Percentiles rank a stretch among this genome's conserved stretches.
phyloP scores from a whole-genome alignment of 2,797 vertebrate species.

The Nannoperca obscura region DNA sequence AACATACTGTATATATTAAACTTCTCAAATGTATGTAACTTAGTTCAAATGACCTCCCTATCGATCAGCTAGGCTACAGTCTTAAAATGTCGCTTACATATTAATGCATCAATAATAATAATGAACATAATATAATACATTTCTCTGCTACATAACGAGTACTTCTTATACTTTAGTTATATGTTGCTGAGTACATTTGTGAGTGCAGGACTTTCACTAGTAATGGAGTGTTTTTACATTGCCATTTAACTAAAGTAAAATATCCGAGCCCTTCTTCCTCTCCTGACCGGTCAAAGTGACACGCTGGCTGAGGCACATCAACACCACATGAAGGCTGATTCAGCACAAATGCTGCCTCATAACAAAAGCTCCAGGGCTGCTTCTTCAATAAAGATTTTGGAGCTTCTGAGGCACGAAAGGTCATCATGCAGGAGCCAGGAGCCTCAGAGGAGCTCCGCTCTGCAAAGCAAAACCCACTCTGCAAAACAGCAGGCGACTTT shows the following conservation, averaged over 20 bases:
- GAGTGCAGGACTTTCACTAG: neutral
- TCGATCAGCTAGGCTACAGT: too few relatives aligned
- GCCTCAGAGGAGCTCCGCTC: neutral
- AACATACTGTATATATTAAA: neutral
- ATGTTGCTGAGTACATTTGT: neutral
- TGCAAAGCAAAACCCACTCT: conserved; percentile 3
- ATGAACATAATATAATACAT: neutral
- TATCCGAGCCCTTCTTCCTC: neutral
- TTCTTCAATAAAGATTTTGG: conserved; percentile 29
- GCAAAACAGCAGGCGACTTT: conserved; percentile 14
- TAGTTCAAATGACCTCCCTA: neutral
- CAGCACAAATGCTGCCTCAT: conserved; percentile 28
- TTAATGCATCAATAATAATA: neutral
- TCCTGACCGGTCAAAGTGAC: conserved; percentile 53
- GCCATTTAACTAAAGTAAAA: neutral
- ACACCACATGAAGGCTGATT: conserved; percentile 45
- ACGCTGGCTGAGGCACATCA: conserved; percentile 39
- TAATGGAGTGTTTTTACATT: neutral
- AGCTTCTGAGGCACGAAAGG: conserved; percentile 24
- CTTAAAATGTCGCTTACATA: too few relatives aligned
- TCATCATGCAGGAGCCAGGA: conserved; percentile 5
- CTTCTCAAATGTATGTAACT: neutral
- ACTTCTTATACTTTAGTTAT: neutral
- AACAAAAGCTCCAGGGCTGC: conserved; percentile 24
- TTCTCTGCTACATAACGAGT: neutral